phyloP scores from a whole-genome alignment of 1,140 invertebrate genomes.

The Bradynema listronoti region DNA sequence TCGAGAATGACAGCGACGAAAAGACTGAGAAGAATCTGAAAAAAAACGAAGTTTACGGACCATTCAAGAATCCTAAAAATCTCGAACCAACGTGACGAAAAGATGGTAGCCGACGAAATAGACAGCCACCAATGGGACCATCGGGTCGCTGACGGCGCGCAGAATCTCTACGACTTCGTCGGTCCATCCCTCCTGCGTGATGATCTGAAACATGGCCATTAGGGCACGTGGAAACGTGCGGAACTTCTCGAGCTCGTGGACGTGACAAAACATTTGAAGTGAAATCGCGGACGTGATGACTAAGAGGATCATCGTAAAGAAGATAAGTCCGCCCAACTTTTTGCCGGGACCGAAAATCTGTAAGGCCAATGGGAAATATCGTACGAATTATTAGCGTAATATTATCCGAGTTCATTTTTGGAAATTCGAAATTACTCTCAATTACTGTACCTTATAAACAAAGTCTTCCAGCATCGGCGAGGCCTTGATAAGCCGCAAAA shows the following conservation, averaged over 20 bases:
- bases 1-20: slow-evolving; percentile 99
- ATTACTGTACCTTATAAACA: slow-evolving; percentile 75
- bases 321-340: slow-evolving; percentile 92
- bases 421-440: not conserved
- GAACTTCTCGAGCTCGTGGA: slow-evolving; percentile 86
- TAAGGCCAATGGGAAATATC: slow-evolving; percentile 18
- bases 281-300: slow-evolving; percentile 98
- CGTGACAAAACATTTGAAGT: slow-evolving; percentile 95
- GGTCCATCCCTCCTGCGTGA: slow-evolving; percentile 95
- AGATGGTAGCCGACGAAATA: slow-evolving; percentile 99
- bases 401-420: not conserved
- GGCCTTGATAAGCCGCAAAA: slow-evolving; percentile 92
- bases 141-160: slow-evolving; percentile 73
- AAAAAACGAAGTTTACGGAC: slow-evolving; percentile 7
- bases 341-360: slow-evolving; percentile 96
- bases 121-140: slow-evolving; percentile 86
- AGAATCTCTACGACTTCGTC: slow-evolving; percentile 77
- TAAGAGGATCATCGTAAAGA: slow-evolving; percentile 96
- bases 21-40: slow-evolving; percentile 85
- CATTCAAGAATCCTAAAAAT: not conserved
- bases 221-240: slow-evolving; percentile 97
- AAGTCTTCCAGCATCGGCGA: slow-evolving; percentile 98
- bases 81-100: slow-evolving; percentile 76
- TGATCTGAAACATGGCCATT: slow-evolving; percentile 99
- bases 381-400: not conserved